Base-by-base conservation (phyloP, 2,888 invertebrate genomes). In the Mesoligia furuncula region DNA sequence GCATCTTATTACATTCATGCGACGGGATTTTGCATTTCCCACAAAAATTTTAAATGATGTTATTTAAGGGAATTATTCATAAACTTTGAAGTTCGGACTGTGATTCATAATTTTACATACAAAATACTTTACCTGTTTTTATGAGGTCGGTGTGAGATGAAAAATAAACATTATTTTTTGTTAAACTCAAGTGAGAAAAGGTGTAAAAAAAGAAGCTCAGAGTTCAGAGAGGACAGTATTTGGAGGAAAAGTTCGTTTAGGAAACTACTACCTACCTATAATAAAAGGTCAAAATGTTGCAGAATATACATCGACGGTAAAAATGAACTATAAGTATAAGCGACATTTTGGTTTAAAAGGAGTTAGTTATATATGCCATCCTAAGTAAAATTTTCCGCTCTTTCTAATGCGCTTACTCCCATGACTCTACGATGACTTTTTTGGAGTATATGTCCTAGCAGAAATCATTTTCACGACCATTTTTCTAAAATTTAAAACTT, bases 61-160 rank as follows among this genome's bases (percentile, higher is more conserved):
- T 74, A 74, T 83, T 83, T 84, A 80, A 62, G 31, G 36, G 80
- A 84, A 80, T 83, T 80, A 83, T 83, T 83, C 83, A 83, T 84
- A 77, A 83, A 84, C 57, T 79, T 83, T 64, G 62, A 65, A 76
- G 73, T 71, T 77, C 61, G 17, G 69, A 62, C 75, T 74, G 70
- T 71, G 74, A 73, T 72, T 83, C 80, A 83, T 80, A 80, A 84
- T 80, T 83, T 83, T 66, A 80, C 80, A 80, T 83, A 73, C 64
- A 83, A 74, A 83, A 83, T 83, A 67, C 76, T 65, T 70, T 75
- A 72, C 79, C 79, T 83, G 66, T 48, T 81, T 72, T 81, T 68
- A 73, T 69, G 68, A 77, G 72, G 82, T 77, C 54, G 51, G 54
- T 64, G 57, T 64, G 57, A 68, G 59, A 54, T 57, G 64, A 20